Evolutionary conservation across 1,140 invertebrate genomes (phyloP), one percentile per base, ranked within the genome.

Genomic region (Drosophila rhopaloa): DNA sequence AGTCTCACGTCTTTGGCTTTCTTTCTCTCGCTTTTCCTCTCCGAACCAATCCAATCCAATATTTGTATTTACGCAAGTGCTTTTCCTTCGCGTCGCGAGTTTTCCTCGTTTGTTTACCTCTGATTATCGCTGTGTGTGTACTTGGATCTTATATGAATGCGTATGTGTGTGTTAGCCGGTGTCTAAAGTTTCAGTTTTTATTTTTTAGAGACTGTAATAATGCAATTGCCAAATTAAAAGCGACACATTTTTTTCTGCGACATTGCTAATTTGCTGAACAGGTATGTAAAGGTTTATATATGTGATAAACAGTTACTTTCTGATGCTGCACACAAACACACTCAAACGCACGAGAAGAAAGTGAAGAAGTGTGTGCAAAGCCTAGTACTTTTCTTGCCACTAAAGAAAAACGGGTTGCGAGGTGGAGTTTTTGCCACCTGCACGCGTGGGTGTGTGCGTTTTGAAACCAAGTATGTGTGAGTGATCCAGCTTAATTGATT

Each of bases 61-160:
- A 83, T 88, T 88, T 88, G 77, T 88, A 89, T 88, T 88, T 88
- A 78, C 66, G 76, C 83, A 88, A 88, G 84, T 88, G 83, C 67
- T 76, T 57, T 68, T 44, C 62, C 35, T 47, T 51, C 71, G 68
- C 43, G 72, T 35, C 54, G 62, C 56, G 75, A 53, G 56, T 82
- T 65, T 72, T 40, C 66, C 37, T 55, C 32, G 44, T 61, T 74
- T 81, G 68, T 80, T 55, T 61, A 59, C 53, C 19, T 60, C 41
- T 24, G 16, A 41, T 51, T 40, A 37, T 27, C 19, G 51, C 10
- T 37, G 40, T 55, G 55, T 56, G 51, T 53, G 38, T 19, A 29
- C 19, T 53, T 61, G 59, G 46, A 63, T 50, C 59, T 47, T 37
- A 66, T 29, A 46, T 37, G 35, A 40, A 59, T 67, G 59, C 38